Conservation (phyloP, 2,797 vertebrate genomes). For the Octomys mimax region DNA sequence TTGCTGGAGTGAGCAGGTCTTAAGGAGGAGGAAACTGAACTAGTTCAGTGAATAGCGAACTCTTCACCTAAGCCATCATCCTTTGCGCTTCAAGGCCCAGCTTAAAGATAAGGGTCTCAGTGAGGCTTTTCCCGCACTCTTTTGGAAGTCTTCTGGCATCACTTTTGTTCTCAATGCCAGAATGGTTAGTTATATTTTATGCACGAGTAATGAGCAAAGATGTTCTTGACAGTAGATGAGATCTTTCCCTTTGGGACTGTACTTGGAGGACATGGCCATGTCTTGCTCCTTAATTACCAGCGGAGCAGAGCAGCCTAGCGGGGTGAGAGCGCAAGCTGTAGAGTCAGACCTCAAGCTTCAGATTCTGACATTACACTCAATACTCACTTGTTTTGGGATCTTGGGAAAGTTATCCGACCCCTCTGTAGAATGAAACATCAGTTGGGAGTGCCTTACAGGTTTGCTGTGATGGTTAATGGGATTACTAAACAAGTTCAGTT, state of each 20-base stretch:
- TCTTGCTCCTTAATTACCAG: neutral
- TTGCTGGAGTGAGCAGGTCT: neutral
- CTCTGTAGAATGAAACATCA: neutral
- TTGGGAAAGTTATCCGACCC: neutral
- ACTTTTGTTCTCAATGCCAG: constrained; percentile 21
- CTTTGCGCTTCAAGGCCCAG: neutral
- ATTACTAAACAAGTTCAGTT: neutral
- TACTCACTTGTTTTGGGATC: neutral
- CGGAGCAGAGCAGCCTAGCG: neutral
- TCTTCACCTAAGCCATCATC: neutral
- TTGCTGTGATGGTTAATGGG: neutral
- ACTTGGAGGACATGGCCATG: neutral
- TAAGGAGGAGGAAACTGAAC: neutral
- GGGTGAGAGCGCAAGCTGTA: neutral
- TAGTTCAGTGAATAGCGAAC: neutral
- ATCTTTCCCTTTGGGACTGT: neutral
- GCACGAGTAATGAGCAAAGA: neutral
- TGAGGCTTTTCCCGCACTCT: neutral
- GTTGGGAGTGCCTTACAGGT: too few species aligned
- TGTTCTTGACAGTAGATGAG: neutral
- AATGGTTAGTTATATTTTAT: neutral
- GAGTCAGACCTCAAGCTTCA: neutral
- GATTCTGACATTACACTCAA: neutral
- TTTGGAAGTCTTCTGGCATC: neutral
- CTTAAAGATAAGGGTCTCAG: neutral